A percentile compares a stretch with the other conserved stretches of the same genome.
These are phyloP conservation scores for Podarcis siculus DNA, from an alignment of 2,797 vertebrate species.

Conservation along the genomic window DNA sequence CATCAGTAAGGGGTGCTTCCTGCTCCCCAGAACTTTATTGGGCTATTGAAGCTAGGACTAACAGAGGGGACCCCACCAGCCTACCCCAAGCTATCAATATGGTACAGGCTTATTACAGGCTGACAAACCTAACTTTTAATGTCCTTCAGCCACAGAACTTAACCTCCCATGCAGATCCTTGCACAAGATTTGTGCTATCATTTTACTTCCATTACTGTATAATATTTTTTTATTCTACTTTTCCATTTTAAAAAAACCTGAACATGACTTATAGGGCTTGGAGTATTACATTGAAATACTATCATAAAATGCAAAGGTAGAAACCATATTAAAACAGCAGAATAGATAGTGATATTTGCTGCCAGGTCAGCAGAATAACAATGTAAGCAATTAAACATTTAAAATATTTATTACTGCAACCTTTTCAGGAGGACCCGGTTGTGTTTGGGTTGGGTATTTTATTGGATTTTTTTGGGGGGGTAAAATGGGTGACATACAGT, in stretches of 20 bases:
- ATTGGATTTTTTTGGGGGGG: no score
- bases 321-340: not conserved
- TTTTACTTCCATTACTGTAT: not conserved
- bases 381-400: not conserved
- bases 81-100: no score
- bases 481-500: not conserved
- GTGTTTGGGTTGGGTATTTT: not conserved
- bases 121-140: not conserved
- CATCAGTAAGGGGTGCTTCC: no score
- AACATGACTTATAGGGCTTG: not conserved
- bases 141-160: no score
- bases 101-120: not conserved
- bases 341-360: no score
- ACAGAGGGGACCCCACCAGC: no score
- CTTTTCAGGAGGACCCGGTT: not conserved
- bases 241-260: not conserved
- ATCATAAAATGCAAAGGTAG: not conserved
- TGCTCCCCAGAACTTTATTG: no score
- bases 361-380: not conserved
- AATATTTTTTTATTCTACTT: not conserved
- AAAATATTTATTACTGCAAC: not conserved
- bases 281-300: not conserved
- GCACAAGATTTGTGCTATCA: not conserved
- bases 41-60: no score
- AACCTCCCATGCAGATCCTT: not conserved